phyloP scores from a whole-genome alignment of 2,797 vertebrate species.

The Premnoplex brunnescens region DNA sequence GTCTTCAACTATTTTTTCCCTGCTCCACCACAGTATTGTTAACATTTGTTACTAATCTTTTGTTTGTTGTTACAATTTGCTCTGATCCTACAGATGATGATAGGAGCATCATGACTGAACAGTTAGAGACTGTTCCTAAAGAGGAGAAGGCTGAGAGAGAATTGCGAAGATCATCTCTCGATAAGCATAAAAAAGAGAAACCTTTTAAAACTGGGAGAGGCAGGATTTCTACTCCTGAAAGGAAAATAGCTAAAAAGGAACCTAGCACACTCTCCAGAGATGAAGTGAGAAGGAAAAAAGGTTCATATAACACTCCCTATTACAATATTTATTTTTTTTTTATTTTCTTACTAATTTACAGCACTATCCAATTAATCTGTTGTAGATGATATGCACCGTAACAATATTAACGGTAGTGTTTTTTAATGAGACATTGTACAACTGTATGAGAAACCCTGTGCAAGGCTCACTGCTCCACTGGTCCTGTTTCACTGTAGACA shows the following conservation, averaged over 20 bases:
- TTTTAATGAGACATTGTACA: conserved; percentile 32
- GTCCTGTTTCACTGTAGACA: not conserved
- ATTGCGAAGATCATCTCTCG: conserved; percentile 82
- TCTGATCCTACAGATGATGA: conserved; percentile 91
- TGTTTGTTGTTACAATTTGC: conserved; percentile 78
- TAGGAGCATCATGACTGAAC: conserved; percentile 93
- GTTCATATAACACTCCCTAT: conserved; percentile 84
- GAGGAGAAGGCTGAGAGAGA: conserved; percentile 82
- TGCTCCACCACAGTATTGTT: conserved; percentile 14
- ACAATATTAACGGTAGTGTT: not conserved
- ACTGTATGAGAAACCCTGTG: not conserved
- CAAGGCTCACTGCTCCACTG: conserved; percentile 43
- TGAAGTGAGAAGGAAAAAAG: conserved; percentile 99
- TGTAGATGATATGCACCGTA: conserved; percentile 18
- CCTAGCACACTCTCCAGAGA: conserved; percentile 91
- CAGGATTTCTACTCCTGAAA: conserved; percentile 93
- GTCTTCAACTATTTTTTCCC: conserved; percentile 56
- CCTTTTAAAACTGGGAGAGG: conserved; percentile 87
- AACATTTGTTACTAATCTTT: conserved; percentile 72
- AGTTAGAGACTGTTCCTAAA: conserved; percentile 86
- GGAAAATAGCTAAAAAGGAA: conserved; percentile 92
- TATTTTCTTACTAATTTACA: conserved; percentile 9
- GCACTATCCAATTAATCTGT: conserved; percentile 39
- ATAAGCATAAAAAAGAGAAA: conserved; percentile 91
- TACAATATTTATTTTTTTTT: not conserved